Conservation (phyloP, 2,113 vertebrate genomes). For the Tragulus kanchil region DNA sequence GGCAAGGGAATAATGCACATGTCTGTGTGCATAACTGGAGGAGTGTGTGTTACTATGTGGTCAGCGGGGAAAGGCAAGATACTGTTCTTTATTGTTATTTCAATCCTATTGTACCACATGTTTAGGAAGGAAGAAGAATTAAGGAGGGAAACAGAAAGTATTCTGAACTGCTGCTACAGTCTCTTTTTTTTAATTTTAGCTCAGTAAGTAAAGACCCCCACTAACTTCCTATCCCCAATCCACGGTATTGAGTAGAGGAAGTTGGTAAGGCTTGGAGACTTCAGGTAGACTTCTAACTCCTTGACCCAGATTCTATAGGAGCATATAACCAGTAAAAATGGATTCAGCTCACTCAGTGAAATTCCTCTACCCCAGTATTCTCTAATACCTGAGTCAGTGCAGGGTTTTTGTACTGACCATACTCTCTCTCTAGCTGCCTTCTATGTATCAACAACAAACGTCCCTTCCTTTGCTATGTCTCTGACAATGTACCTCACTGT, state of each 20-base stretch:
- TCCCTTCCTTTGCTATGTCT: neutral
- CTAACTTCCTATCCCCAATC: neutral
- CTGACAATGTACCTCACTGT: rapidly evolving
- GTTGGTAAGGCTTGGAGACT: neutral
- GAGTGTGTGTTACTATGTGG: neutral
- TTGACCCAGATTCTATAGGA: neutral
- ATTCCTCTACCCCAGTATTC: neutral
- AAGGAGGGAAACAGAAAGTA: neutral
- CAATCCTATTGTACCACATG: neutral
- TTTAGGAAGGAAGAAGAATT: neutral
- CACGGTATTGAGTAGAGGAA: neutral
- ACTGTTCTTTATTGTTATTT: neutral
- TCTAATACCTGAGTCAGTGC: neutral
- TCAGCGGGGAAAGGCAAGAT: neutral
- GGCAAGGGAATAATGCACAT: neutral
- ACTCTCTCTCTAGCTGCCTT: neutral
- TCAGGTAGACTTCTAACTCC: neutral
- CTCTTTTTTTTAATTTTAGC: neutral
- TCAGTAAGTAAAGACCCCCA: neutral
- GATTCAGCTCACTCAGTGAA: rapidly evolving
- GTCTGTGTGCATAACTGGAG: neutral
- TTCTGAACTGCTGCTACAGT: neutral
- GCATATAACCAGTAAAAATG: neutral
- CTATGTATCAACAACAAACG: neutral
- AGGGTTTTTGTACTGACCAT: neutral